These are phyloP conservation scores for Caenorhabditis sp. DNA, from an alignment of 2,888 invertebrate genomes.

Conservation along the genomic window DNA sequence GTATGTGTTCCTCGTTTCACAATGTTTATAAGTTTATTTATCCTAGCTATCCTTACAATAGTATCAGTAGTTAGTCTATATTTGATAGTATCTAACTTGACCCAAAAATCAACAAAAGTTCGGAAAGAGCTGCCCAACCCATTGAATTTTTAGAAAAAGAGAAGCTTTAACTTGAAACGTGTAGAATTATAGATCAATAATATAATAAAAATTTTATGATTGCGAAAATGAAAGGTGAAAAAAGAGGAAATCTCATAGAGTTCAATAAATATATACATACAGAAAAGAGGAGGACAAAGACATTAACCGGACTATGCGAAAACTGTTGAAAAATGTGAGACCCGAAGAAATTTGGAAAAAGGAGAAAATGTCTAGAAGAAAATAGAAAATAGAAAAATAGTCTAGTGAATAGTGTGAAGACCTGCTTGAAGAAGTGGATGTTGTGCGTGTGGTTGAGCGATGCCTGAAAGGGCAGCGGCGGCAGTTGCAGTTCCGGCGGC, in stretches of 20 bases:
- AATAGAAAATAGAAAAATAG: not conserved
- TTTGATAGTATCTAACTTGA: conserved; percentile 14
- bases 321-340: not conserved
- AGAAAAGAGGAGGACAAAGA: not conserved
- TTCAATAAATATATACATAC: not conserved
- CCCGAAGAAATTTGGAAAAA: not conserved
- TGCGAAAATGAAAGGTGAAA: not conserved
- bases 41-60: conserved; percentile 17
- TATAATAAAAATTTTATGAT: not conserved
- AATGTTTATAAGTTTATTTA: conserved; percentile 15
- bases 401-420: conserved; percentile 32
- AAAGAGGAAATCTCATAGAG: not conserved
- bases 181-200: not conserved
- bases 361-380: not conserved
- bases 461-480: not conserved
- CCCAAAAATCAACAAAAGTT: conserved; percentile 7
- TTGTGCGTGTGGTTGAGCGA: conserved; percentile 14
- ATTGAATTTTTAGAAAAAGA: not conserved
- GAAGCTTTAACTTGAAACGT: not conserved
- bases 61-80: conserved; percentile 20
- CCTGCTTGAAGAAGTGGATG: conserved; percentile 34
- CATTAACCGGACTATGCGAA: not conserved
- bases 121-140: not conserved
- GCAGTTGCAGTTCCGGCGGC: not conserved
- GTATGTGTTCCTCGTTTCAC: conserved; percentile 26